Conservation (phyloP, 2,113 vertebrate genomes). For the Silurus asotus region DNA sequence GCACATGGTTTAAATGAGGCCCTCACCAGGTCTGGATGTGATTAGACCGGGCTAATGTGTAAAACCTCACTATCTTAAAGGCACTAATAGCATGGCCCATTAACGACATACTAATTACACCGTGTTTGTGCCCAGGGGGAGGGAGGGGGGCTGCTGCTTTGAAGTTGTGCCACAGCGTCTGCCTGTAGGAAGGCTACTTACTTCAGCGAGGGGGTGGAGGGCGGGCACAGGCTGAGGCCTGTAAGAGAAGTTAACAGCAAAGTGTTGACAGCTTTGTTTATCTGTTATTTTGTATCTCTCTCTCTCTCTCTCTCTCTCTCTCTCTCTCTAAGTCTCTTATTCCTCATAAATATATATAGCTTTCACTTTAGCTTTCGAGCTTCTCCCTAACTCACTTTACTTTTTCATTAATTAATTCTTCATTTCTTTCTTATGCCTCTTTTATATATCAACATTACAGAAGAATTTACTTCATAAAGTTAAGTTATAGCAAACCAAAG, state of each 20-base stretch:
- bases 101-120: constrained; percentile 58
- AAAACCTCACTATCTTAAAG: constrained; percentile 57
- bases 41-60: constrained; percentile 47
- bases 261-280: constrained; percentile 28
- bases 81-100: constrained; percentile 58
- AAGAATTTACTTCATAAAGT: background rate
- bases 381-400: background rate
- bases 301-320: constrained; percentile 1
- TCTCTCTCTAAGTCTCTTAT: background rate
- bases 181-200: constrained; percentile 38
- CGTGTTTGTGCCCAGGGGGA: constrained; percentile 46
- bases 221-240: constrained; percentile 6
- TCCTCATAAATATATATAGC: constrained; percentile 1
- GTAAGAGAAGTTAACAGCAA: constrained; percentile 36
- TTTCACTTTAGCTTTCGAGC: constrained; percentile 1
- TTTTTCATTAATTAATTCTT: background rate
- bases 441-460: background rate
- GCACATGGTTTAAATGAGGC: constrained; percentile 50
- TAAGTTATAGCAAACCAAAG: background rate
- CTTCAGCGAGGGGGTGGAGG: constrained; percentile 25
- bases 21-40: constrained; percentile 49
- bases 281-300: background rate
- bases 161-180: constrained; percentile 47
- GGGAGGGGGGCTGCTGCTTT: constrained; percentile 39
- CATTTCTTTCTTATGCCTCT: background rate